Conservation (phyloP, 1,140 invertebrate genomes). For the Aphaenogaster rudis region DNA sequence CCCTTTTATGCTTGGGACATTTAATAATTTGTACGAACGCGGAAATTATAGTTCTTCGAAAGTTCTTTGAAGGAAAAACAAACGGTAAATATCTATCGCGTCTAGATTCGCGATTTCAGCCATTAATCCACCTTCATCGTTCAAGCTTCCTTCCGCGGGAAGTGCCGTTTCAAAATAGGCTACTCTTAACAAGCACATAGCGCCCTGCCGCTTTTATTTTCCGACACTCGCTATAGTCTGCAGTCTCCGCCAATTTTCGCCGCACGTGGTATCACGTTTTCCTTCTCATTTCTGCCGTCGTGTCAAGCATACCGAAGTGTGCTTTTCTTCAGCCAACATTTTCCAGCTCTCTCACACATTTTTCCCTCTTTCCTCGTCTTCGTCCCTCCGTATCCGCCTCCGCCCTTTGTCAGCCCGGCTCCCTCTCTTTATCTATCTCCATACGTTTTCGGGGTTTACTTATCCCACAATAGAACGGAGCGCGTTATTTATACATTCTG, state of each 20-base stretch:
- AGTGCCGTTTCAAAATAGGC: slow-evolving; percentile 39
- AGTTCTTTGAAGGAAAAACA: slow-evolving; percentile 3
- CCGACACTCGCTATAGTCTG: slow-evolving; percentile 38
- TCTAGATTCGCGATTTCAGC: slow-evolving; percentile 17
- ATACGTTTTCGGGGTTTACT: slow-evolving; percentile 68
- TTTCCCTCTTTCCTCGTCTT: background rate
- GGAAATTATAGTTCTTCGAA: background rate
- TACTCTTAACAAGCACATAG: slow-evolving; percentile 40
- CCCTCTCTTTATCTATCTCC: slow-evolving; percentile 49
- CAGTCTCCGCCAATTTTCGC: slow-evolving; percentile 66
- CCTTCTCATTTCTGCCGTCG: slow-evolving; percentile 70
- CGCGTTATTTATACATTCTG: slow-evolving; percentile 80
- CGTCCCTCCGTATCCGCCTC: background rate
- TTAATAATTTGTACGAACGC: slow-evolving; percentile 10
- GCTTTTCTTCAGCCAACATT: slow-evolving; percentile 54
- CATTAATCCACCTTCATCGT: slow-evolving; percentile 35
- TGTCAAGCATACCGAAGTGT: slow-evolving; percentile 69
- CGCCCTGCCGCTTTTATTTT: slow-evolving; percentile 28
- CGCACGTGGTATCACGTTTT: slow-evolving; percentile 68
- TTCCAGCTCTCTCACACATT: background rate
- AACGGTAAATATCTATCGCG: slow-evolving; percentile 6
- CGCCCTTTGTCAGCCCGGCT: slow-evolving; percentile 31
- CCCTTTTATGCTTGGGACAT: background rate
- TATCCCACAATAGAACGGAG: slow-evolving; percentile 77
- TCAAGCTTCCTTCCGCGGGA: slow-evolving; percentile 24